Evolutionary conservation across 2,113 vertebrate genomes (phyloP).

Genomic region (Eulemur rufifrons): DNA sequence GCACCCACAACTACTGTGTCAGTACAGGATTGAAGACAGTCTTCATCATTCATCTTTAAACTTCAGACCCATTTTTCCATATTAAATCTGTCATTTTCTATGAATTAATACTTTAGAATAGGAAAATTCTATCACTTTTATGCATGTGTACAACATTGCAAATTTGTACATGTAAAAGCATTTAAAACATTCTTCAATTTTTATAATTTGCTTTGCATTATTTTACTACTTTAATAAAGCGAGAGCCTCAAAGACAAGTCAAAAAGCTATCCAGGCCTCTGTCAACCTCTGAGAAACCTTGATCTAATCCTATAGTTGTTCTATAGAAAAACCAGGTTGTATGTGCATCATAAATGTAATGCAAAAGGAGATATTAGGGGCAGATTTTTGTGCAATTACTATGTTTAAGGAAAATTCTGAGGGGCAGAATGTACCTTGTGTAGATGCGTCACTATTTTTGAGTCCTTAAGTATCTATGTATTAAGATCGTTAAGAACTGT

Average conservation of each 20-base stretch:
- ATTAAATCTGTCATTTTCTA: background rate
- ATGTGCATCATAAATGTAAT: background rate
- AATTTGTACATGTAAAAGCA: background rate
- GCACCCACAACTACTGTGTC: background rate
- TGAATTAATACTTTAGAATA: background rate
- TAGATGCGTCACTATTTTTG: background rate
- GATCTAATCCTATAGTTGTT: background rate
- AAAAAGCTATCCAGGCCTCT: background rate
- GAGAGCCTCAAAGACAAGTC: background rate
- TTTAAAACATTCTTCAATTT: background rate
- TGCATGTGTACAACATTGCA: background rate
- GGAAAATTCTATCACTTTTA: background rate
- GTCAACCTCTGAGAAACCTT: background rate
- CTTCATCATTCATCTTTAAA: background rate
- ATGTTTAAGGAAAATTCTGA: background rate
- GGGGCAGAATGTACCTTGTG: background rate
- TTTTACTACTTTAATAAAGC: background rate
- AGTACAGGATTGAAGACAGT: background rate
- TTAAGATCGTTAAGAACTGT: background rate
- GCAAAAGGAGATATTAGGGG: background rate
- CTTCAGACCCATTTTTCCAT: background rate
- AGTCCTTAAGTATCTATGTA: background rate
- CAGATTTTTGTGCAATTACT: background rate
- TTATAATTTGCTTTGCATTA: background rate
- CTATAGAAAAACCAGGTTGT: background rate